Percentiles rank a stretch among this genome's conserved stretches.
Evolutionary conservation across 1,140 invertebrate species (phyloP).

Genomic region (Planococcus citri): DNA sequence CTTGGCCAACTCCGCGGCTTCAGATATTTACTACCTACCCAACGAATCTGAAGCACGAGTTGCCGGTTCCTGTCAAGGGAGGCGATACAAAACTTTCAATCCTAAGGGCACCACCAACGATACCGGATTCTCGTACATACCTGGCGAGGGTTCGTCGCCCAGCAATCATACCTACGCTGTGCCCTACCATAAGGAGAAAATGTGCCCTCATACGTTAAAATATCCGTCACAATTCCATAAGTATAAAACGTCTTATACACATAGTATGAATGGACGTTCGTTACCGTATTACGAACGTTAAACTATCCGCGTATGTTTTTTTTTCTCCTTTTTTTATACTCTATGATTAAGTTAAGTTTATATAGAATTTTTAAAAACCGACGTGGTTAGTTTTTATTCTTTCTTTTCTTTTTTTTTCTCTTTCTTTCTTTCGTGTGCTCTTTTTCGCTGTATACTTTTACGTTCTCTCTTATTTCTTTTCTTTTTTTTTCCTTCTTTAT

Average conservation of each 20-base stretch:
- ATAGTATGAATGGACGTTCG: conserved; percentile 3
- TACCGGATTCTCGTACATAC: conserved; percentile 60
- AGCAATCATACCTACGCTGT: conserved; percentile 16
- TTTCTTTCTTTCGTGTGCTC: neutral
- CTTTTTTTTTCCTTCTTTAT: too few species aligned
- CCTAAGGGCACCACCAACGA: conserved; percentile 50
- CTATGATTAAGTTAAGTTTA: neutral
- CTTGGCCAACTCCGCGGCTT: conserved; percentile 59
- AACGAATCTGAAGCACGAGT: conserved; percentile 41
- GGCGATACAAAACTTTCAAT: conserved; percentile 35
- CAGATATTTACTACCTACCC: conserved; percentile 50
- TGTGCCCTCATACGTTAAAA: neutral
- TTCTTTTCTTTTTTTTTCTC: neutral
- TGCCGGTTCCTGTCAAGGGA: conserved; percentile 39
- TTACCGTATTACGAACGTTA: conserved; percentile 13
- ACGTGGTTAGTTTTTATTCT: neutral
- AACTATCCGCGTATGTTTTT: neutral
- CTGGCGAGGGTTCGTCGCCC: conserved; percentile 46
- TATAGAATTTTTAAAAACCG: neutral
- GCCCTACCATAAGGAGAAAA: neutral
- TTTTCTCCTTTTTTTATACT: neutral
- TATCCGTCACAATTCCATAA: neutral
- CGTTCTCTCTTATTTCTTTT: neutral
- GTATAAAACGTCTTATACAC: neutral
- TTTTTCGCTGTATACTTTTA: neutral